These are phyloP conservation scores for Rhagoletis pomonella DNA, from an alignment of 1,140 invertebrate species.

Conservation along the genomic window DNA sequence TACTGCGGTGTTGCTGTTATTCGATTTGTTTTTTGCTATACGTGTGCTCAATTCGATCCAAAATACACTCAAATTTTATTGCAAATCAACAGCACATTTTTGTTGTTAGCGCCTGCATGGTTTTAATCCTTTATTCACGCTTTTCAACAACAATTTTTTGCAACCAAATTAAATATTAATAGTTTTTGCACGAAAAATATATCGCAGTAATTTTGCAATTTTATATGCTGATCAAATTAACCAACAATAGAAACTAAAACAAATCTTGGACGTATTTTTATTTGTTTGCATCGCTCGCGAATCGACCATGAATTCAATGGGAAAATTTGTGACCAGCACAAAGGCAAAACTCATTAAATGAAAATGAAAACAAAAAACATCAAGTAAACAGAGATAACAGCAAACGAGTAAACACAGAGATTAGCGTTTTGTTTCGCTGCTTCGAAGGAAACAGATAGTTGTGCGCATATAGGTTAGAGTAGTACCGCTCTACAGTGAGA, in stretches of 20 bases:
- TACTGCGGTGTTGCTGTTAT: constrained; percentile 44
- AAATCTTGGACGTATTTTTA: neutral
- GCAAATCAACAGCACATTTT: neutral
- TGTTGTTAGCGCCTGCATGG: neutral
- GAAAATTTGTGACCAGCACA: constrained; percentile 15
- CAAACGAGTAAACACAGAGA: neutral
- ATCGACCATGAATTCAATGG: constrained; percentile 31
- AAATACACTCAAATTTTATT: neutral
- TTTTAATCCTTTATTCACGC: neutral
- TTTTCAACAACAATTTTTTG: too few relatives aligned
- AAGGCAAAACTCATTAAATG: neutral
- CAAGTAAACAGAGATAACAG: constrained; percentile 49
- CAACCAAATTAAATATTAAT: neutral
- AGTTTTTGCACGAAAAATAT: neutral
- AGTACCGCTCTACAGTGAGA: neutral
- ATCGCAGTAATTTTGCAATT: neutral
- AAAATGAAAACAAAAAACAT: neutral
- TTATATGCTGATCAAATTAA: neutral
- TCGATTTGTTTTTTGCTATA: constrained; percentile 18
- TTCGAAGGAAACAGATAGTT: neutral
- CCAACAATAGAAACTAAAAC: neutral
- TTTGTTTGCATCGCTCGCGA: neutral
- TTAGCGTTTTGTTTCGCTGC: neutral
- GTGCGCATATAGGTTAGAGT: neutral
- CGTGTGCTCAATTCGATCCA: neutral